Conservation (phyloP, 1,140 invertebrate genomes). For the Dufourea novaeangliae region DNA sequence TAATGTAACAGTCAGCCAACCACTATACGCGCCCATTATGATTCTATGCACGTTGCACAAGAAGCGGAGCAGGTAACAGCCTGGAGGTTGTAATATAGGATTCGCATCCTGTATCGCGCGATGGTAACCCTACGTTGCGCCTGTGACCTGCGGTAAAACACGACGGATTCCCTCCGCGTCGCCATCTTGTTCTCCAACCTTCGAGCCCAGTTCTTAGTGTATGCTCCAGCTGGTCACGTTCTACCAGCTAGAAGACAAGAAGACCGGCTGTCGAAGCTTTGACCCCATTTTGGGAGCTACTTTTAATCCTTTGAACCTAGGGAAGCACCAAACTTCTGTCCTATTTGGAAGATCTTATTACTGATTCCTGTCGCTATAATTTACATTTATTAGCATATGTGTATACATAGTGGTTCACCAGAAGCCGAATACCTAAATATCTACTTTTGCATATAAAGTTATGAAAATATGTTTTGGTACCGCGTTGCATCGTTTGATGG, state of each 20-base stretch:
- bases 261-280: conserved; percentile 4
- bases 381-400: too few species aligned
- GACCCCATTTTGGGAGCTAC: conserved; percentile 19
- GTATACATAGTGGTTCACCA: too few species aligned
- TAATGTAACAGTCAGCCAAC: conserved; percentile 76
- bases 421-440: too few species aligned
- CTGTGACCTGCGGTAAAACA: conserved; percentile 33
- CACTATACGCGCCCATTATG: conserved; percentile 75
- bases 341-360: too few species aligned
- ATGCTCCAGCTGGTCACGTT: background rate
- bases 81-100: conserved; percentile 63
- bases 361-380: too few species aligned
- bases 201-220: background rate
- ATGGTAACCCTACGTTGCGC: conserved; percentile 29
- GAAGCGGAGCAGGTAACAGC: conserved; percentile 63
- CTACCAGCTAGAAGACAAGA: background rate
- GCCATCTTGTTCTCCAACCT: background rate
- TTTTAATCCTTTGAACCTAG: conserved; percentile 28
- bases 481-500: too few species aligned
- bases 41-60: conserved; percentile 69
- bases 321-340: background rate
- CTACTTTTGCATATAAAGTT: too few species aligned
- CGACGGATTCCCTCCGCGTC: conserved; percentile 4
- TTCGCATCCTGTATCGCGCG: conserved; percentile 60
- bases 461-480: too few species aligned